These are phyloP conservation scores for Ormia ochracea DNA, from an alignment of 2,888 invertebrate genomes.

Conservation along the genomic window DNA sequence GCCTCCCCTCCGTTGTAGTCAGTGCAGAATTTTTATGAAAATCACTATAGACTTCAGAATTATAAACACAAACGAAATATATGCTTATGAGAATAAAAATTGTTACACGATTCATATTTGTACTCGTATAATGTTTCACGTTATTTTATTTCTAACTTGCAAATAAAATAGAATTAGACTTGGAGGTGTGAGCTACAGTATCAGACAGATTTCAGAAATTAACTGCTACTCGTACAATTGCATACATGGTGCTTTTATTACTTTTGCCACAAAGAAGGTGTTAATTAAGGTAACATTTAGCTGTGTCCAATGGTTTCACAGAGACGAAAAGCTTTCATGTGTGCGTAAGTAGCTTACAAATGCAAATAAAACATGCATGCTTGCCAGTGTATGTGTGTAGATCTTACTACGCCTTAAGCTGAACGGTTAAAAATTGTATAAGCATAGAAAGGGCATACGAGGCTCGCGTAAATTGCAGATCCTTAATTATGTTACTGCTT, in stretches of 20 bases:
- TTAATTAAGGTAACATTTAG: slow-evolving; percentile 54
- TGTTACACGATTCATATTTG: slow-evolving; percentile 7
- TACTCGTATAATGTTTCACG: not conserved
- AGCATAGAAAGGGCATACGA: no score
- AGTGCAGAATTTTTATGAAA: not conserved
- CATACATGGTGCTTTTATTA: slow-evolving; percentile 43
- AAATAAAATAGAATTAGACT: no score
- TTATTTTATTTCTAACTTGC: not conserved
- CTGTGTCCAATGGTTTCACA: not conserved
- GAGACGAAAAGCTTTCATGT: not conserved
- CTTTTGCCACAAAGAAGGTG: slow-evolving; percentile 29
- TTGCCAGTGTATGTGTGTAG: no score
- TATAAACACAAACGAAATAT: not conserved
- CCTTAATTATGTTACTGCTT: no score
- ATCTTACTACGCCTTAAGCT: no score
- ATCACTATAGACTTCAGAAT: not conserved
- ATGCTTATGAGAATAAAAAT: slow-evolving; percentile 19
- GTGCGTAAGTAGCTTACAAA: not conserved
- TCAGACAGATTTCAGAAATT: slow-evolving; percentile 3
- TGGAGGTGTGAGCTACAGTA: no score
- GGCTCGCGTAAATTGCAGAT: no score
- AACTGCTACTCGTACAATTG: slow-evolving; percentile 5
- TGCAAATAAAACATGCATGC: not conserved
- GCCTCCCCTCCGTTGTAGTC: not conserved
- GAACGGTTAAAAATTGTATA: no score